phyloP scores from a whole-genome alignment of 2,797 vertebrate species.

The Toxotes lorentzi region DNA sequence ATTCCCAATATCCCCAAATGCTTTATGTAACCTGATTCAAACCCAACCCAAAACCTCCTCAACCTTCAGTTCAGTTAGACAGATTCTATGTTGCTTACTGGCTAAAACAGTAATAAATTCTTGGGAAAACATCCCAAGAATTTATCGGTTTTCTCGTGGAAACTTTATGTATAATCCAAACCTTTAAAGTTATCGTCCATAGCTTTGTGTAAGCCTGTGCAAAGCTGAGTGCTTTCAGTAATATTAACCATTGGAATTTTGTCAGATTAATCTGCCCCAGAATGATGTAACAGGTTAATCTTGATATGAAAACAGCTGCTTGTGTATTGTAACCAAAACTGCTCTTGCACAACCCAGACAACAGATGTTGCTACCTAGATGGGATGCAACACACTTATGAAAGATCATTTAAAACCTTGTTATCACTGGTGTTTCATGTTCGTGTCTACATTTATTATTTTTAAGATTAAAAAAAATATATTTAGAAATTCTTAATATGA shows the following conservation, averaged over 20 bases:
- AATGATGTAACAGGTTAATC: slow-evolving; percentile 54
- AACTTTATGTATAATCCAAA: slow-evolving; percentile 21
- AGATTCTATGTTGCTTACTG: slow-evolving; percentile 6
- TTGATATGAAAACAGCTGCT: slow-evolving; percentile 42
- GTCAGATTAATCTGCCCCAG: slow-evolving; percentile 41
- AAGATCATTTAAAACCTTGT: background rate
- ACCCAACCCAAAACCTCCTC: slow-evolving; percentile 14
- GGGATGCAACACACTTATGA: background rate
- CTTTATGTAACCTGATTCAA: slow-evolving; percentile 63
- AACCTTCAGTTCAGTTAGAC: slow-evolving; percentile 21
- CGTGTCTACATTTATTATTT: background rate
- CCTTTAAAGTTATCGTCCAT: slow-evolving; percentile 4
- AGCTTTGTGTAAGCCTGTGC: slow-evolving; percentile 3
- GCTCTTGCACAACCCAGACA: slow-evolving; percentile 19
- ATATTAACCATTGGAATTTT: slow-evolving; percentile 52
- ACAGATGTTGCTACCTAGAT: slow-evolving; percentile 1
- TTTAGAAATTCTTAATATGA: background rate
- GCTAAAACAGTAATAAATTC: background rate
- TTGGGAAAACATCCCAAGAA: too few species aligned
- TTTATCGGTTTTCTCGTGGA: slow-evolving; percentile 5
- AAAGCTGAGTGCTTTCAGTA: slow-evolving; percentile 54
- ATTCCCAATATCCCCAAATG: slow-evolving; percentile 44
- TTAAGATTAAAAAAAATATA: background rate
- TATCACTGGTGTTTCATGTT: background rate
- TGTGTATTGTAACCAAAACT: slow-evolving; percentile 33